phyloP scores from a whole-genome alignment of 2,113 vertebrate genomes.

The Myiozetetes cayanensis region DNA sequence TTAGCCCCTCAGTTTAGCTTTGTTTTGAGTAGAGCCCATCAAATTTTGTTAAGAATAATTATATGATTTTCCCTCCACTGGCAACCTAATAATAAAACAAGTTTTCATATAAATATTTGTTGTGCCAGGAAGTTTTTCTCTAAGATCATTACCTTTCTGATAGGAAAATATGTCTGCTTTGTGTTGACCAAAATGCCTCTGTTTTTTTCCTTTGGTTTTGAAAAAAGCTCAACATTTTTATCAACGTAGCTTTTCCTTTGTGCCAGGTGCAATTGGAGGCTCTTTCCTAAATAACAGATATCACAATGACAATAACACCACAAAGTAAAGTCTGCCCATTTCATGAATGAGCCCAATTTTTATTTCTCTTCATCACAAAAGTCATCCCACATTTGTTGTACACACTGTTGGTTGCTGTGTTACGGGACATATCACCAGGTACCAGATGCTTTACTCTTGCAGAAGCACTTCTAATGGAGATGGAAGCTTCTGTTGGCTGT shows the following conservation, averaged over 20 bases:
- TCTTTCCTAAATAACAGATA: not conserved
- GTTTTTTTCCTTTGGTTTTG: not conserved
- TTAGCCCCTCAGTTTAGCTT: not conserved
- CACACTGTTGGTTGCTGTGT: conserved; percentile 55
- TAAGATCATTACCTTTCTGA: not conserved
- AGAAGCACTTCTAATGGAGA: conserved; percentile 79
- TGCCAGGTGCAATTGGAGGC: not conserved
- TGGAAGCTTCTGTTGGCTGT: conserved; percentile 71
- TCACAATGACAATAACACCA: not conserved
- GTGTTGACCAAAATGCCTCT: not conserved
- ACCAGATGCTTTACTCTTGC: conserved; percentile 64
- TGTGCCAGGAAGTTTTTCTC: not conserved
- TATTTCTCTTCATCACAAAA: conserved; percentile 65
- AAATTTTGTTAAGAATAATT: not conserved
- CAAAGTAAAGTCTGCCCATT: conserved; percentile 35
- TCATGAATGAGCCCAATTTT: conserved; percentile 47
- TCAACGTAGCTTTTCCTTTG: not conserved
- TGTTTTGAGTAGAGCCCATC: not conserved
- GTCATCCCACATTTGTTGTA: conserved; percentile 63
- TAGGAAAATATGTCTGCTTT: not conserved
- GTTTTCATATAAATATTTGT: not conserved
- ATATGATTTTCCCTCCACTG: not conserved
- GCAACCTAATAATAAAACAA: not conserved
- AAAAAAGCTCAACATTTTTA: not conserved
- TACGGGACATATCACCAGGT: conserved; percentile 55